These are phyloP conservation scores for Tinamus major DNA, from an alignment of 2,797 vertebrate genomes.

Conservation along the genomic window DNA sequence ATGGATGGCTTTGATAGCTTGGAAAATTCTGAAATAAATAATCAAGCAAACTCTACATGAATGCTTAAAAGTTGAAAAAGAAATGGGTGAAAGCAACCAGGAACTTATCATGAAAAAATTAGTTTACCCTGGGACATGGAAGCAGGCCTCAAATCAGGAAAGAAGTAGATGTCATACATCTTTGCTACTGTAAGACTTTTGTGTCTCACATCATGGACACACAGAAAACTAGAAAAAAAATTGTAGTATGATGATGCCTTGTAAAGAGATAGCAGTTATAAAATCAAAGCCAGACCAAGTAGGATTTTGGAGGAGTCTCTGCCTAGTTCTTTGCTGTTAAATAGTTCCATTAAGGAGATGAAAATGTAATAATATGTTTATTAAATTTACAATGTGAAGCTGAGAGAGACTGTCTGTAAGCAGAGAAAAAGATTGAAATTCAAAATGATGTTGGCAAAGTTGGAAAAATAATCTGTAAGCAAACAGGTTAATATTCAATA, in stretches of 20 bases:
- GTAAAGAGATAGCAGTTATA: accelerated
- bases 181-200: background rate
- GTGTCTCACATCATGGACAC: background rate
- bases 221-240: background rate
- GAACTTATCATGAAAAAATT: background rate
- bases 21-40: background rate
- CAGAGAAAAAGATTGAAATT: background rate
- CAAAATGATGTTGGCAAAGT: background rate
- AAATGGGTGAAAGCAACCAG: background rate
- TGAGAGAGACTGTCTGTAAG: background rate
- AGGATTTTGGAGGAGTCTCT: background rate
- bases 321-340: background rate
- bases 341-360: background rate
- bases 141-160: background rate
- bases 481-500: background rate
- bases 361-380: background rate
- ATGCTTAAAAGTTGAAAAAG: background rate
- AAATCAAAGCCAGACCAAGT: background rate
- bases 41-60: background rate
- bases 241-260: background rate
- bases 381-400: background rate
- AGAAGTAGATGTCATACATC: background rate
- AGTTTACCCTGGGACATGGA: background rate
- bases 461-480: background rate
- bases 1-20: background rate